Conservation (phyloP, 2,113 vertebrate species). For the Leptobrachium leishanense region DNA sequence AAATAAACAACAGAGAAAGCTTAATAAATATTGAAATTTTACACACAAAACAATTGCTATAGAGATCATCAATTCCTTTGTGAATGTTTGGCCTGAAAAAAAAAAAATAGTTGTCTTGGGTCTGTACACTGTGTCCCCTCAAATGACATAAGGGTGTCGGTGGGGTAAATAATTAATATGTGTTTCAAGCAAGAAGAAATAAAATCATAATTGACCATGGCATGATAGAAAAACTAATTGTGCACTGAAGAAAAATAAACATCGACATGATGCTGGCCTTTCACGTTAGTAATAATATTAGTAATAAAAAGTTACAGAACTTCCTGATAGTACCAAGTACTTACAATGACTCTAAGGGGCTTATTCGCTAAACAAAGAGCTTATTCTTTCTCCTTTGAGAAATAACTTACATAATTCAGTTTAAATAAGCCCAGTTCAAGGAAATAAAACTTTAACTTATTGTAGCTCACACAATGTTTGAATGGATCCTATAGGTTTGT, state of each 20-base stretch:
- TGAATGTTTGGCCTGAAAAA: neutral
- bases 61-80: neutral
- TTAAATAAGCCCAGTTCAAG: too few species aligned
- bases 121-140: neutral
- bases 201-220: neutral
- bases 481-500: too few species aligned
- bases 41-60: slow-evolving; percentile 39
- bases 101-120: neutral
- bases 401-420: too few species aligned
- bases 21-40: slow-evolving; percentile 65
- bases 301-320: too few species aligned
- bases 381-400: too few species aligned
- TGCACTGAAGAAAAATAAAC: neutral
- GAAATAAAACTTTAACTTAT: too few species aligned
- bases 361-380: too few species aligned
- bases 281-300: neutral
- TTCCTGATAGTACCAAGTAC: too few species aligned
- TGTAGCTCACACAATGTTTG: too few species aligned
- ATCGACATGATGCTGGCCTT: slow-evolving; percentile 12
- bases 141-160: neutral
- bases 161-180: neutral
- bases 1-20: slow-evolving; percentile 47
- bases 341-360: too few species aligned
- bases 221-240: neutral
- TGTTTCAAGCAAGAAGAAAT: neutral